phyloP scores from a whole-genome alignment of 2,113 vertebrate genomes.

The Rana temporaria region DNA sequence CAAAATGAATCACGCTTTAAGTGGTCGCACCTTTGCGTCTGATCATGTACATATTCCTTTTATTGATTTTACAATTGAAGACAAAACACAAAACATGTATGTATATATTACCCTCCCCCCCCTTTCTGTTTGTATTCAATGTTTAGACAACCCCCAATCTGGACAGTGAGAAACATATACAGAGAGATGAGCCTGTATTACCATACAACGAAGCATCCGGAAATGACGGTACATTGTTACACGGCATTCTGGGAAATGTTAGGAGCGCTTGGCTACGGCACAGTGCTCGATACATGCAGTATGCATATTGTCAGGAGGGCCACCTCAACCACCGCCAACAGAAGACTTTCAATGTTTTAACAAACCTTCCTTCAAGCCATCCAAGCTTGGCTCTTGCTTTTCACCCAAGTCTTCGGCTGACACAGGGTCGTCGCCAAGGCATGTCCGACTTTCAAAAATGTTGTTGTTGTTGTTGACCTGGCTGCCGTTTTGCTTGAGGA shows the following conservation, averaged over 20 bases:
- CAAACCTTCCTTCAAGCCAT: conserved; percentile 81
- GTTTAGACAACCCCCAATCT: conserved; percentile 16
- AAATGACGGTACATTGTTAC: conserved; percentile 40
- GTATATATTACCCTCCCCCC: conserved; percentile 39
- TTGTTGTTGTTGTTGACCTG: conserved; percentile 98
- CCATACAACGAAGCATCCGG: conserved; percentile 27
- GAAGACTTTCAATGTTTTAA: conserved; percentile 55
- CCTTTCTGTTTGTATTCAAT: conserved; percentile 22
- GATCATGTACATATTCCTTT: background rate
- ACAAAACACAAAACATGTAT: conserved; percentile 48
- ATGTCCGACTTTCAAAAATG: conserved; percentile 81
- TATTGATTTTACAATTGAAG: conserved; percentile 43
- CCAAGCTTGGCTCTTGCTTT: conserved; percentile 73
- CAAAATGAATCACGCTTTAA: conserved; percentile 36
- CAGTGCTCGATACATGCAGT: conserved; percentile 50
- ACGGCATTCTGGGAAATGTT: conserved; percentile 33
- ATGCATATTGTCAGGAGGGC: conserved; percentile 52
- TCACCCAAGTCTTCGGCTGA: conserved; percentile 71
- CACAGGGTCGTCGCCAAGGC: conserved; percentile 72
- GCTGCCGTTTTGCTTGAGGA: conserved; percentile 93
- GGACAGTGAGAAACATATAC: conserved; percentile 29
- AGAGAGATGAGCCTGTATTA: conserved; percentile 44
- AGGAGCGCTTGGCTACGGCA: background rate
- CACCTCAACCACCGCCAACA: conserved; percentile 1
- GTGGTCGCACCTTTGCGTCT: conserved; percentile 7